Conservation (phyloP, 2,797 vertebrate species). For the Sarcophilus harrisii region DNA sequence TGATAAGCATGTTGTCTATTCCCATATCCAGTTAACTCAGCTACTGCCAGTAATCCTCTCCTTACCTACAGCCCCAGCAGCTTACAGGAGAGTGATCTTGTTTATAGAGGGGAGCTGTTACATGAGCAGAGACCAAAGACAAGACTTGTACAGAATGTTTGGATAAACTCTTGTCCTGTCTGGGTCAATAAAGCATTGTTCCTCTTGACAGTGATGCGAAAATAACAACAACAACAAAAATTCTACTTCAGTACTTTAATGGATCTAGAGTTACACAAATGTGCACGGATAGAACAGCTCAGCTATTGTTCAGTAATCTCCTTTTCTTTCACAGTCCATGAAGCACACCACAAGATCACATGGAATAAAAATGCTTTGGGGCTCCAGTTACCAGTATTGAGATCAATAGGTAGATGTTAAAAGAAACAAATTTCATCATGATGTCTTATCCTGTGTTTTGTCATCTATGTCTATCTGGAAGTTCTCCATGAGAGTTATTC, state of each 20-base stretch:
- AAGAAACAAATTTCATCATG: background rate
- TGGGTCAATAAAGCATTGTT: background rate
- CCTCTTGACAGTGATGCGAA: background rate
- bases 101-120: background rate
- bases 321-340: background rate
- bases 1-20: background rate
- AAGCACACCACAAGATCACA: background rate
- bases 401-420: background rate
- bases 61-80: background rate
- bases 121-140: background rate
- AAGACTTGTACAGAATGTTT: background rate
- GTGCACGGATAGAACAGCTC: background rate
- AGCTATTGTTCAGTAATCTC: background rate
- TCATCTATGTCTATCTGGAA: background rate
- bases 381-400: background rate
- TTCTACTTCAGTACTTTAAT: background rate
- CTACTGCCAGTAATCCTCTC: background rate
- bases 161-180: background rate
- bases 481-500: background rate
- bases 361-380: background rate
- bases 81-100: background rate
- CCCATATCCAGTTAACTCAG: background rate
- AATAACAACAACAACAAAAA: background rate
- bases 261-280: background rate
- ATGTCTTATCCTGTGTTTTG: background rate